phyloP scores from a whole-genome alignment of 2,113 vertebrate species.

The Corythaixoides concolor region DNA sequence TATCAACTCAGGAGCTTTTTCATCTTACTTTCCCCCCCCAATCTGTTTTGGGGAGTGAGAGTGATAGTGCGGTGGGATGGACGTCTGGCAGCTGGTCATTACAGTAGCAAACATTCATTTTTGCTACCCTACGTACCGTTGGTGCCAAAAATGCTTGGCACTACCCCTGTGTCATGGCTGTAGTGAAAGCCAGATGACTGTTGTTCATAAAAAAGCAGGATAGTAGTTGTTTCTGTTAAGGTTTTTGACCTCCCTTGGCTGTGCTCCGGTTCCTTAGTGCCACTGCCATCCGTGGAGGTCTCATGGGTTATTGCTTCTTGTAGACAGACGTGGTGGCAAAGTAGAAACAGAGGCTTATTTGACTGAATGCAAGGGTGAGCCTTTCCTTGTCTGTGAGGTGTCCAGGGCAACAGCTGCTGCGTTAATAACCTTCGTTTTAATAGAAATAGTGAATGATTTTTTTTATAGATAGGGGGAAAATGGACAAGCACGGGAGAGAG shows the following conservation, averaged over 20 bases:
- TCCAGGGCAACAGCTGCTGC: background rate
- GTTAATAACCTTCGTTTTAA: background rate
- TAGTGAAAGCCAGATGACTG: background rate
- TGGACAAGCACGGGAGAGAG: fast-evolving
- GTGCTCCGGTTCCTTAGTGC: background rate
- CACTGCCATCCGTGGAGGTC: fast-evolving
- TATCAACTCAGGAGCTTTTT: background rate
- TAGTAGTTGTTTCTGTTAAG: background rate
- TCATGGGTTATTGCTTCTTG: fast-evolving
- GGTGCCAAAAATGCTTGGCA: background rate
- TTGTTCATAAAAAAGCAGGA: background rate
- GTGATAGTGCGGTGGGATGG: background rate
- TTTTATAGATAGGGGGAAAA: background rate
- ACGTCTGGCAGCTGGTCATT: background rate
- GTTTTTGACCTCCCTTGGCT: background rate
- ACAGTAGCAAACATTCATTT: background rate
- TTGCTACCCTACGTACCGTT: background rate
- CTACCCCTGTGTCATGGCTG: background rate
- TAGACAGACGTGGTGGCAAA: background rate
- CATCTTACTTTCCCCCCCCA: background rate
- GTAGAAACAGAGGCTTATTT: background rate
- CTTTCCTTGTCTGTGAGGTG: background rate
- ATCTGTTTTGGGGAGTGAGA: background rate
- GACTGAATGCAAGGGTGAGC: background rate
- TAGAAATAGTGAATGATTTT: background rate